phyloP scores from a whole-genome alignment of 2,888 invertebrate genomes.

The Balanococcus diminutus region DNA sequence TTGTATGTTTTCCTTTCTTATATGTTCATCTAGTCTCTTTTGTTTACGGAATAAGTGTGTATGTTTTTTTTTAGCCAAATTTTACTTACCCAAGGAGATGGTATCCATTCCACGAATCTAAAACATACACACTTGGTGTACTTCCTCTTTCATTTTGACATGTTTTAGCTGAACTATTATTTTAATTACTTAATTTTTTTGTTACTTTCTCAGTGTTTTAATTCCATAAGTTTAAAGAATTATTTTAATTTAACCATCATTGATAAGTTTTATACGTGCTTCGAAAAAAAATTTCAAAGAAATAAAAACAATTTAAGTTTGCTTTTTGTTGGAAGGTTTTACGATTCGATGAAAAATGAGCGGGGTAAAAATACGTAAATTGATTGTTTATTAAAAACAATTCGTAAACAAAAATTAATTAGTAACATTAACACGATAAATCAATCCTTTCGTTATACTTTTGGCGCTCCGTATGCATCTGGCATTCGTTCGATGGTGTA shows the following conservation, averaged over 20 bases:
- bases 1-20: background rate
- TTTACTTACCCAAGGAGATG: background rate
- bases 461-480: conserved; percentile 96
- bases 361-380: background rate
- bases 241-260: background rate
- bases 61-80: background rate
- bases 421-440: background rate
- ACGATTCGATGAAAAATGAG: too few species aligned
- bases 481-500: conserved; percentile 98
- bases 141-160: background rate
- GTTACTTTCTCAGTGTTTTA: background rate
- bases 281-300: background rate
- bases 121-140: background rate
- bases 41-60: background rate
- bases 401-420: background rate
- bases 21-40: background rate
- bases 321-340: background rate
- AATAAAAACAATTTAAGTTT: background rate
- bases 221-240: background rate
- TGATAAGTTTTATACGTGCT: background rate
- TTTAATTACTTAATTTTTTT: conserved; percentile 9
- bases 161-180: background rate
- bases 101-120: background rate
- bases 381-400: background rate
- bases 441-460: conserved; percentile 59